phyloP scores from a whole-genome alignment of 2,797 vertebrate species.

The Adrianichthys oophorus region DNA sequence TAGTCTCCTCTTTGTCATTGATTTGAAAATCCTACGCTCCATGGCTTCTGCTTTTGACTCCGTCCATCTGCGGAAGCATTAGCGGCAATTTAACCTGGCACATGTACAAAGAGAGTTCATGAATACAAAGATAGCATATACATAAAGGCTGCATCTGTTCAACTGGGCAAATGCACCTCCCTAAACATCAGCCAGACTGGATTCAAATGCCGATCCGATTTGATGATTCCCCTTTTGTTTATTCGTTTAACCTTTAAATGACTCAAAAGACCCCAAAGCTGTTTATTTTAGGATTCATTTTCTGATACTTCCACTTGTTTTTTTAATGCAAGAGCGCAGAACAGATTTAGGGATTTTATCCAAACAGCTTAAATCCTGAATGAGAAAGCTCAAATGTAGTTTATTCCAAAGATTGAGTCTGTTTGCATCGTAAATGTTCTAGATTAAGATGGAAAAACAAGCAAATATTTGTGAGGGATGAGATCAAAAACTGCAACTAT shows the following conservation, averaged over 20 bases:
- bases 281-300: too few relatives aligned
- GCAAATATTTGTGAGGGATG: too few relatives aligned
- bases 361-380: too few relatives aligned
- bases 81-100: neutral
- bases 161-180: neutral
- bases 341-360: too few relatives aligned
- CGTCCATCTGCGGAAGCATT: neutral
- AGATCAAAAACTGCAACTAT: too few relatives aligned
- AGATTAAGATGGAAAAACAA: too few relatives aligned
- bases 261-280: neutral
- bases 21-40: neutral
- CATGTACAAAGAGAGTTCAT: conserved; percentile 8
- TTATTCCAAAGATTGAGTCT: too few relatives aligned
- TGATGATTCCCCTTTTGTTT: neutral
- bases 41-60: neutral
- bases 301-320: too few relatives aligned
- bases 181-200: neutral
- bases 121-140: neutral
- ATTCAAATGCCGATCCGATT: neutral
- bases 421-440: too few relatives aligned
- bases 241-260: neutral
- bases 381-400: too few relatives aligned
- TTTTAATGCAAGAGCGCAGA: too few relatives aligned
- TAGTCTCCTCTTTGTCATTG: neutral
- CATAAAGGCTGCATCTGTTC: conserved; percentile 3